These are phyloP conservation scores for Lapara coniferarum DNA, from an alignment of 2,888 invertebrate species.

Conservation along the genomic window DNA sequence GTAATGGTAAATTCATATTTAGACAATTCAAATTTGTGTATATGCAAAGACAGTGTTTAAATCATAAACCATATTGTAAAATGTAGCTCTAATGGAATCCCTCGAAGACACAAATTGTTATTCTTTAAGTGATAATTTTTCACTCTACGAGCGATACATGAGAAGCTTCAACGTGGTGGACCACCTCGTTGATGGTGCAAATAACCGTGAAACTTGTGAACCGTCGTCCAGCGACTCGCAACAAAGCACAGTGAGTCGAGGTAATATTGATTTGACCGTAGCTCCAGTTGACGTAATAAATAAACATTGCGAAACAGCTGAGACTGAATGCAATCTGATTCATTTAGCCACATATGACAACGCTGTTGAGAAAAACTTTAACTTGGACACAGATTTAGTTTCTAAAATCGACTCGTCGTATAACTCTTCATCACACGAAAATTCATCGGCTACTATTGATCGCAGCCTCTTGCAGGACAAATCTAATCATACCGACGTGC, in stretches of 20 bases:
- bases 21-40: neutral
- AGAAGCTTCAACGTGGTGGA: constrained; percentile 75
- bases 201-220: constrained; percentile 45
- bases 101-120: constrained; percentile 76
- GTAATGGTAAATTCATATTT: neutral
- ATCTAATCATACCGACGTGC: constrained; percentile 61
- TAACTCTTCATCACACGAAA: constrained; percentile 59
- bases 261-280: constrained; percentile 68
- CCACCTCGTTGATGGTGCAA: constrained; percentile 54
- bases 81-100: constrained; percentile 77
- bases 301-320: constrained; percentile 57
- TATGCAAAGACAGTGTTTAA: neutral
- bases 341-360: constrained; percentile 50
- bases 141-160: constrained; percentile 75
- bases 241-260: constrained; percentile 60
- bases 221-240: constrained; percentile 51
- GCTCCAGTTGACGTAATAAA: constrained; percentile 54
- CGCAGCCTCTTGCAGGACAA: constrained; percentile 66
- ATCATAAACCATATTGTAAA: constrained; percentile 35
- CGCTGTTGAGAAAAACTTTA: constrained; percentile 53
- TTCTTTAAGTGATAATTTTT: constrained; percentile 77
- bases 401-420: constrained; percentile 62
- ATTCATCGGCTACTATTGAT: constrained; percentile 62
- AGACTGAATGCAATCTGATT: constrained; percentile 51
- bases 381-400: constrained; percentile 56